Conservation (phyloP, 1,140 invertebrate species). For the Aphelenchoides avenae region DNA sequence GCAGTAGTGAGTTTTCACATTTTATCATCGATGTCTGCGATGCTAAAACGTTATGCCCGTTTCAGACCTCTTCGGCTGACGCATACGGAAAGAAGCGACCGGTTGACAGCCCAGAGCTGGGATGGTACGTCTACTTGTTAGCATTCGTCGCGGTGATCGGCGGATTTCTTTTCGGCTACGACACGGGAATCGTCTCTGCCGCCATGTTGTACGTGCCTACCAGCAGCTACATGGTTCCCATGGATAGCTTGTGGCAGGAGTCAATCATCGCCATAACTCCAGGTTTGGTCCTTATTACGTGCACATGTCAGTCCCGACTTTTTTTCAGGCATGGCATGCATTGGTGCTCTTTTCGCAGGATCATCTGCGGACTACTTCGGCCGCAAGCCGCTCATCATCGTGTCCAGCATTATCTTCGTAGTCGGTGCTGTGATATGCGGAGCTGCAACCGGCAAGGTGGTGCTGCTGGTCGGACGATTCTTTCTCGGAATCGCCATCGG, state of each 20-base stretch:
- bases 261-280: conserved; percentile 52
- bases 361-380: conserved; percentile 64
- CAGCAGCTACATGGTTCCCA: conserved; percentile 31
- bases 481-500: conserved; percentile 67
- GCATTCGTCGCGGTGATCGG: conserved; percentile 65
- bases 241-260: conserved; percentile 35
- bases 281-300: conserved; percentile 12
- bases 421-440: conserved; percentile 65
- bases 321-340: conserved; percentile 61
- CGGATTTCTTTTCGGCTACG: conserved; percentile 70
- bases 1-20: too few species aligned
- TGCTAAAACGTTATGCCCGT: too few species aligned
- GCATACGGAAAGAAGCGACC: too few species aligned
- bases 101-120: too few species aligned
- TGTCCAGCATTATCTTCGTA: conserved; percentile 65
- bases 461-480: conserved; percentile 65
- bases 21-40: too few species aligned
- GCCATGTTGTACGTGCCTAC: conserved; percentile 66
- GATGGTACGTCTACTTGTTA: too few species aligned
- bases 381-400: conserved; percentile 65
- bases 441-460: conserved; percentile 61
- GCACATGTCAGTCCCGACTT: neutral
- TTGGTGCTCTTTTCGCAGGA: conserved; percentile 65
- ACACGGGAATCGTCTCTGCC: conserved; percentile 67
- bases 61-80: too few species aligned